A percentile compares a stretch with the other conserved stretches of the same genome.
phyloP scores from a whole-genome alignment of 2,888 invertebrate genomes.

The Drosophila rubida region DNA sequence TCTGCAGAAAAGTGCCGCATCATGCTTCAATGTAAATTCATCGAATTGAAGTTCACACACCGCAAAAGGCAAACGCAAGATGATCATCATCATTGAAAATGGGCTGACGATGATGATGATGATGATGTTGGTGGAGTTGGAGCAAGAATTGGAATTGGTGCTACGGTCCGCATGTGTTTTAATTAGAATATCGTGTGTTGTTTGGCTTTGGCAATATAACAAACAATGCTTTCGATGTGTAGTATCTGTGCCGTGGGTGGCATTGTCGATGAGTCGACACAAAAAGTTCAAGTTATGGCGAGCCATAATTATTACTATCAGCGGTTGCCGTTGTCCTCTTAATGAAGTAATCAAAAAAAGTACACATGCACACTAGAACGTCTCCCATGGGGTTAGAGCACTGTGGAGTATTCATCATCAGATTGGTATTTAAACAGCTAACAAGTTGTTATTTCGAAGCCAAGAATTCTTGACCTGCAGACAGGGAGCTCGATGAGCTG shows the following conservation, averaged over 20 bases:
- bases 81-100: conserved; percentile 20
- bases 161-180: conserved; percentile 66
- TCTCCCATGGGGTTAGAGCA: conserved; percentile 29
- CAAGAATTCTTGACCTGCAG: conserved; percentile 41
- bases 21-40: conserved; percentile 74
- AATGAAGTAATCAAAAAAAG: conserved; percentile 71
- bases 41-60: conserved; percentile 60
- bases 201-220: conserved; percentile 77
- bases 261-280: conserved; percentile 64
- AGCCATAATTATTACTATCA: conserved; percentile 70
- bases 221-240: conserved; percentile 59
- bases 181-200: conserved; percentile 78
- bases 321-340: conserved; percentile 72
- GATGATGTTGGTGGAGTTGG: conserved; percentile 31
- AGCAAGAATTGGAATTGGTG: conserved; percentile 26
- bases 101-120: conserved; percentile 25
- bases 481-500: neutral
- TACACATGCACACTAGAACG: conserved; percentile 18
- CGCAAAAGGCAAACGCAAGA: conserved; percentile 38
- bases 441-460: conserved; percentile 44
- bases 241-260: conserved; percentile 66
- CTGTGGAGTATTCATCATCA: conserved; percentile 34
- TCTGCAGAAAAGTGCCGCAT: conserved; percentile 61
- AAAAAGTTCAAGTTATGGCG: conserved; percentile 46
- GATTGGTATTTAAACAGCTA: conserved; percentile 51